A percentile compares a stretch with the other conserved stretches of the same genome.
Conservation (phyloP, 37 sponge, comb jelly and placozoan species). For the Bolinopsis microptera region DNA sequence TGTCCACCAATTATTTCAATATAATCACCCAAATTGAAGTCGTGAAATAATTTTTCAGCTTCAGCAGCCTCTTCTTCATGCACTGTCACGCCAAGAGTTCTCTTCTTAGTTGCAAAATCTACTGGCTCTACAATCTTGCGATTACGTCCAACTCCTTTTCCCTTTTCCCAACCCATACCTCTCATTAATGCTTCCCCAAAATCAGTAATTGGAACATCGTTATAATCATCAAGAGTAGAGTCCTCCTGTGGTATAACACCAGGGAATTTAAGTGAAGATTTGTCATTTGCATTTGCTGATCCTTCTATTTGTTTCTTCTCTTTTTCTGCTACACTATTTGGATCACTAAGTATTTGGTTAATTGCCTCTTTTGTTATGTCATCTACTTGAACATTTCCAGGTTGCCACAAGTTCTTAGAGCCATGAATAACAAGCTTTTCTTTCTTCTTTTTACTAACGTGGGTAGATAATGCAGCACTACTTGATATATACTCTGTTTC, state of each 20-base stretch:
- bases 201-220: constrained; percentile 77
- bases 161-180: constrained; percentile 98
- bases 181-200: constrained; percentile 89
- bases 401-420: constrained; percentile 22
- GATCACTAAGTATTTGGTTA: background rate
- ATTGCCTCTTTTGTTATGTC: constrained; percentile 38
- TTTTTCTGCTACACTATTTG: background rate
- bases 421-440: constrained; percentile 9
- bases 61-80: constrained; percentile 52
- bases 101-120: constrained; percentile 6
- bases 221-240: constrained; percentile 81
- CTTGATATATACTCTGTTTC: constrained; percentile 29
- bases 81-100: constrained; percentile 35
- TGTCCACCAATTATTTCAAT: constrained; percentile 44
- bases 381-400: background rate
- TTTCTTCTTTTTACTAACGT: background rate
- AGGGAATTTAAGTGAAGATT: constrained; percentile 42
- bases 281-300: background rate
- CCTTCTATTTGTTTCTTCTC: background rate
- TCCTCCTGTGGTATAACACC: constrained; percentile 39
- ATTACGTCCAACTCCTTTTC: constrained; percentile 83
- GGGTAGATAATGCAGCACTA: background rate
- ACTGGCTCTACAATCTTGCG: constrained; percentile 48
- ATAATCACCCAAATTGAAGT: constrained; percentile 47
- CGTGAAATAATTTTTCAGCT: constrained; percentile 6